Conservation (phyloP, 2,888 invertebrate species). For the Andricus curvator region DNA sequence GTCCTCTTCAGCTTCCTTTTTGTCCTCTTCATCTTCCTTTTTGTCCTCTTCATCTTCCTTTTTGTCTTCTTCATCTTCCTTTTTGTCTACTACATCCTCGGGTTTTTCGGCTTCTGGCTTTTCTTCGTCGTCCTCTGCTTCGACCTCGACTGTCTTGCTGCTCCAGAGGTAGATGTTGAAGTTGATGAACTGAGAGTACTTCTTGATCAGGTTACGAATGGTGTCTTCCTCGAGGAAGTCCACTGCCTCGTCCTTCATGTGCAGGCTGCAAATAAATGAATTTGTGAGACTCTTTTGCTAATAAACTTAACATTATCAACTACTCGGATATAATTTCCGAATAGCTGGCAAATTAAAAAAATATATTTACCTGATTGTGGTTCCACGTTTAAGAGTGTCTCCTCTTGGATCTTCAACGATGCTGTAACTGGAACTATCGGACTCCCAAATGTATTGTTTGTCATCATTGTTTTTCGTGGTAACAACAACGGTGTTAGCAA, state of each 20-base stretch:
- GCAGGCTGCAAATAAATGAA: conserved; percentile 81
- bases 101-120: conserved; percentile 83
- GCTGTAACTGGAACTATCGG: conserved; percentile 93
- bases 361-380: conserved; percentile 85
- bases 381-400: conserved; percentile 93
- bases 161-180: conserved; percentile 99
- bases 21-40: conserved; percentile 78
- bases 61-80: conserved; percentile 76
- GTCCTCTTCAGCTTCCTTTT: conserved; percentile 77
- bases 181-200: conserved; percentile 99
- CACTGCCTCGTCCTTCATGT: conserved; percentile 97
- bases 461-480: conserved; percentile 97
- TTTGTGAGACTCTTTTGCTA: neutral
- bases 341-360: too few species aligned
- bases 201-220: conserved; percentile 93
- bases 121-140: conserved; percentile 82
- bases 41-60: conserved; percentile 84
- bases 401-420: conserved; percentile 97
- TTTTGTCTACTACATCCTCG: conserved; percentile 70
- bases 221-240: conserved; percentile 97
- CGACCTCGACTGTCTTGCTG: conserved; percentile 81
- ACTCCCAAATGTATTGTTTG: conserved; percentile 98
- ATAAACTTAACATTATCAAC: conserved; percentile 4
- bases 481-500: conserved; percentile 97
- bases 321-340: too few species aligned